These are phyloP conservation scores for Panthera uncia DNA, from an alignment of 2,113 vertebrate species.

Conservation along the genomic window DNA sequence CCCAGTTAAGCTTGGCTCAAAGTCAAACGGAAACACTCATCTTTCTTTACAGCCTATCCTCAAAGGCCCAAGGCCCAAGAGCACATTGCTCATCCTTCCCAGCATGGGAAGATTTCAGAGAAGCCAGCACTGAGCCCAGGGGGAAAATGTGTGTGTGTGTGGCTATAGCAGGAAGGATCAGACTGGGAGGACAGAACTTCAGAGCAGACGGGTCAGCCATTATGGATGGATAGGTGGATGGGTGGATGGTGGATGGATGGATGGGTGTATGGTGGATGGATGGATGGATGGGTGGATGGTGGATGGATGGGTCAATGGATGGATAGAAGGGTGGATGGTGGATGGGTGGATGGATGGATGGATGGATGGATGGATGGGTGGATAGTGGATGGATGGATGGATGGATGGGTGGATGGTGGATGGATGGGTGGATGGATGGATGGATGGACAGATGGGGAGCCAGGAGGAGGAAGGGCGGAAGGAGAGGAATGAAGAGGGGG, in stretches of 20 bases:
- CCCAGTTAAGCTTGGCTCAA: not conserved
- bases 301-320: too few relatives aligned
- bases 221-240: not conserved
- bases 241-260: accelerated
- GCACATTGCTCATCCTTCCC: not conserved
- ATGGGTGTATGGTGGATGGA: too few relatives aligned
- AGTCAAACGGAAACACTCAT: not conserved
- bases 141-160: accelerated
- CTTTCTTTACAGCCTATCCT: not conserved
- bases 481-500: too few relatives aligned
- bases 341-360: too few relatives aligned
- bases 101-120: not conserved
- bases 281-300: too few relatives aligned
- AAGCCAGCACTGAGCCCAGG: not conserved
- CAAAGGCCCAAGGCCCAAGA: not conserved
- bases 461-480: too few relatives aligned
- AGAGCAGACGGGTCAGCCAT: not conserved
- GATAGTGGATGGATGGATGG: accelerated
- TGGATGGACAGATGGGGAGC: not conserved
- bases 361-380: too few relatives aligned
- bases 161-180: not conserved
- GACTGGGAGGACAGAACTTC: accelerated
- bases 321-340: too few relatives aligned
- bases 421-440: not conserved
- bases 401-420: accelerated